Conservation (phyloP, 2,113 vertebrate species). For the Dascyllus trimaculatus region DNA sequence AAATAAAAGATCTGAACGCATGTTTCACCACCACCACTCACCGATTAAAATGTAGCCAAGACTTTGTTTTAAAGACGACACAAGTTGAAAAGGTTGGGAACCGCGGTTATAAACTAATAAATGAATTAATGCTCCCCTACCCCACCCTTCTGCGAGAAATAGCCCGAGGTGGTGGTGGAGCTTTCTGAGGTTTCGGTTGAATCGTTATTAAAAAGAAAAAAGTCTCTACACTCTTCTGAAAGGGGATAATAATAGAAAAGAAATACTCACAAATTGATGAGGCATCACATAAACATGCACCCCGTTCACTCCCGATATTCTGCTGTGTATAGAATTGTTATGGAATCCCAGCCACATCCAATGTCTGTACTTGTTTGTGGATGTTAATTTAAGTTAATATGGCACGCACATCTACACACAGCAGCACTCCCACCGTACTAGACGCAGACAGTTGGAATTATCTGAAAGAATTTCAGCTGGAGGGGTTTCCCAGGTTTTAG, state of each 20-base stretch:
- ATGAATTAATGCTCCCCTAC: conserved; percentile 23
- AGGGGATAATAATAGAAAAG: conserved; percentile 6
- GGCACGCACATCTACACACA: conserved; percentile 27
- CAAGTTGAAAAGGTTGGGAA: conserved; percentile 13
- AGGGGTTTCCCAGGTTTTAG: conserved; percentile 69
- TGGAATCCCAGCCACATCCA: conserved; percentile 52
- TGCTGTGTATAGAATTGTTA: conserved; percentile 26
- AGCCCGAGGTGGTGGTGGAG: conserved; percentile 42
- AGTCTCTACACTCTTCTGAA: neutral
- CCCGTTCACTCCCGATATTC: conserved; percentile 9
- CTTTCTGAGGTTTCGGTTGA: conserved; percentile 24
- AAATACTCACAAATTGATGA: conserved; percentile 31
- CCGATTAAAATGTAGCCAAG: neutral
- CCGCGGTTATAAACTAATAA: conserved; percentile 55
- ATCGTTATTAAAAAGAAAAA: conserved; percentile 29
- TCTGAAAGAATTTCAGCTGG: conserved; percentile 74
- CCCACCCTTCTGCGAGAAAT: conserved; percentile 46
- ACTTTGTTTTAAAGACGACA: conserved; percentile 17
- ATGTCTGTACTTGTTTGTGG: conserved; percentile 72
- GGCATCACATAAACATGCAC: conserved; percentile 25
- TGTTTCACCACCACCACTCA: neutral
- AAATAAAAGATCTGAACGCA: neutral
- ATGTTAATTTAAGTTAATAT: conserved; percentile 53
- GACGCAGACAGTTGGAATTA: conserved; percentile 73
- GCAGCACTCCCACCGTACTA: conserved; percentile 53